Evolutionary conservation across 92 coral and sea anemone species (phyloP), one percentile per base, ranked within the genome.

Genomic region (Scolanthus callimorphus): DNA sequence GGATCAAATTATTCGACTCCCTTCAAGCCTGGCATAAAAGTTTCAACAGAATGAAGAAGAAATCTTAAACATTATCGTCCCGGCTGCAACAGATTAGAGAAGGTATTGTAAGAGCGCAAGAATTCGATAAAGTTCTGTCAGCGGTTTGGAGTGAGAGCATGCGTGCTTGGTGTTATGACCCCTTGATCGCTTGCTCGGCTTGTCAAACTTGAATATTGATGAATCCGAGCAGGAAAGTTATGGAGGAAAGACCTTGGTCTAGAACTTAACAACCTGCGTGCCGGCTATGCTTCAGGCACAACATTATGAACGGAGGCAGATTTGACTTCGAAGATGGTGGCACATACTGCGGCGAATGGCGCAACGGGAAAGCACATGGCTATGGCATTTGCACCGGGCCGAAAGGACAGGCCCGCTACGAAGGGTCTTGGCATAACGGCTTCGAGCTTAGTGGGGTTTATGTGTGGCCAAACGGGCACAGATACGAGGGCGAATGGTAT

Each of bases 241-340:
- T 19, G 4, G 6, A 21, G 11, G 12, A 19, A 10, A 21, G 11
- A 46, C 6, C 11, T 19, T 46, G 17, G 17, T 19, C 4, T 19
- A 19, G 17, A 20, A 6, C 52, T 9, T 11, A 20, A 46, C 39
- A 39, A 46, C 62, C 59, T 57, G 51, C 64, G 27, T 49, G 62
- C 70, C 74, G 83, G 96, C 90, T 57, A 88, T 88, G 96, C 96
- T 83, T 70, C 55, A 69, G 59, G 65, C 64, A 72, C 59, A 25
- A 54, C 61, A 82, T 55, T 72, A 88, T 88, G 96, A 82, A 82
- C 65, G 96, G 96, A 52, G 96, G 96, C 48, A 85, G 96, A 62
- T 88, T 88, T 88, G 96, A 88, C 77, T 88, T 88, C 70, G 96
- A 88, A 48, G 96, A 88, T 88, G 96, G 96, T 39, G 96, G 96